A percentile compares a stretch with the other conserved stretches of the same genome.
Evolutionary conservation across 2,113 vertebrate species (phyloP).

Genomic region (Geothlypis trichas): DNA sequence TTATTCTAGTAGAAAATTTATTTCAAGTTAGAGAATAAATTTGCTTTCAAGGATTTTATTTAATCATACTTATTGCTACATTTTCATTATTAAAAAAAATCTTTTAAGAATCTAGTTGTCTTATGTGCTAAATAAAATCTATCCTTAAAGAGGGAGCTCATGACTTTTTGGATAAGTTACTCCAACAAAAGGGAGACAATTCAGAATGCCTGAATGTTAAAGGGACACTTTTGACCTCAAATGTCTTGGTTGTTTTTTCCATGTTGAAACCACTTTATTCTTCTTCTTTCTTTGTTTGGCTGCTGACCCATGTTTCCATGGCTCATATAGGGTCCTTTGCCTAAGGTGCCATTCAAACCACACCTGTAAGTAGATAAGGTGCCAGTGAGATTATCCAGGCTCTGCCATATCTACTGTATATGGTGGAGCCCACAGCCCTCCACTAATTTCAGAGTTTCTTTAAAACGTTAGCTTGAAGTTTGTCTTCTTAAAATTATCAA

Average conservation of each 20-base stretch:
- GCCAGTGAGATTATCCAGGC: background rate
- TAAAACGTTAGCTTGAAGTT: background rate
- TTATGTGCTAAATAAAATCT: background rate
- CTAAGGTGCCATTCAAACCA: background rate
- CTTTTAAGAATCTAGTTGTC: background rate
- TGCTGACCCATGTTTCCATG: background rate
- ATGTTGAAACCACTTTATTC: background rate
- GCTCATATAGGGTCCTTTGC: background rate
- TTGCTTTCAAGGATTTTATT: background rate
- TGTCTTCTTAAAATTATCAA: background rate
- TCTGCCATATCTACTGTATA: background rate
- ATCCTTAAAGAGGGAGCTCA: accelerated
- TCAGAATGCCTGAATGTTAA: background rate
- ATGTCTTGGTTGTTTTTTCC: background rate
- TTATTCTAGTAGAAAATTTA: background rate
- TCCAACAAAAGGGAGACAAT: background rate
- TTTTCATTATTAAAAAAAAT: background rate
- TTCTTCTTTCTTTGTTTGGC: background rate
- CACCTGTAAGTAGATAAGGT: background rate
- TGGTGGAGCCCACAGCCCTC: background rate
- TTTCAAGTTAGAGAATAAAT: background rate
- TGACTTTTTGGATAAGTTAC: background rate
- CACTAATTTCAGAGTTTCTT: background rate
- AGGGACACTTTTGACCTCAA: background rate
- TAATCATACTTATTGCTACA: background rate